Percentiles rank a stretch among this genome's conserved stretches.
Evolutionary conservation across 2,113 vertebrate species (phyloP).

Genomic region (Microcebus jonahi): DNA sequence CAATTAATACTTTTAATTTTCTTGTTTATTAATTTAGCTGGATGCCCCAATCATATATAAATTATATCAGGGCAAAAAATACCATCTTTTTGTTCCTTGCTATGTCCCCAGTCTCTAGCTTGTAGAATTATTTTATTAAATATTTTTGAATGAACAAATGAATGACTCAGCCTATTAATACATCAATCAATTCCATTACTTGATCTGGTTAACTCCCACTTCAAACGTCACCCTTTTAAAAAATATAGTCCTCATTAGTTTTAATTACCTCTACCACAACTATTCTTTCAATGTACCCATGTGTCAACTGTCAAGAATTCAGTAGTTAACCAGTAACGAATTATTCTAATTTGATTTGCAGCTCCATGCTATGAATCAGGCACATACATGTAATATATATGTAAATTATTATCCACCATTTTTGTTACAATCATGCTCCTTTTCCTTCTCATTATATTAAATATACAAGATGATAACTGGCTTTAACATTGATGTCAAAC

Average conservation of each 20-base stretch:
- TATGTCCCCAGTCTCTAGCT: not conserved
- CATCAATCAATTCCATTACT: not conserved
- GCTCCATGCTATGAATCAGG: not conserved
- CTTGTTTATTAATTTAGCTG: not conserved
- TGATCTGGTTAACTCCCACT: not conserved
- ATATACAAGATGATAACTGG: not conserved
- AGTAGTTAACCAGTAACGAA: not conserved
- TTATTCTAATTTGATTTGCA: not conserved
- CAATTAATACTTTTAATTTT: not conserved
- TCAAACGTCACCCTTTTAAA: not conserved
- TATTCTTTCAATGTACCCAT: not conserved
- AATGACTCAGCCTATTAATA: not conserved
- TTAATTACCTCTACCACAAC: not conserved
- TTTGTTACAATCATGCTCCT: not conserved
- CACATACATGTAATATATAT: too few relatives aligned
- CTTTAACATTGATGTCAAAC: not conserved
- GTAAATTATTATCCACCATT: not conserved
- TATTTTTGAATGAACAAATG: constrained; percentile 19
- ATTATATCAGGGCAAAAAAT: not conserved
- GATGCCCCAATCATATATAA: not conserved
- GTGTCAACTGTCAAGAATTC: not conserved
- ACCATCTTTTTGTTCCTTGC: not conserved
- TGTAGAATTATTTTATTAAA: not conserved
- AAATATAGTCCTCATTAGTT: constrained; percentile 1
- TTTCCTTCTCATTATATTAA: not conserved